Base-by-base conservation (phyloP, 2,888 invertebrate genomes). In the Lithophane leautieri region DNA sequence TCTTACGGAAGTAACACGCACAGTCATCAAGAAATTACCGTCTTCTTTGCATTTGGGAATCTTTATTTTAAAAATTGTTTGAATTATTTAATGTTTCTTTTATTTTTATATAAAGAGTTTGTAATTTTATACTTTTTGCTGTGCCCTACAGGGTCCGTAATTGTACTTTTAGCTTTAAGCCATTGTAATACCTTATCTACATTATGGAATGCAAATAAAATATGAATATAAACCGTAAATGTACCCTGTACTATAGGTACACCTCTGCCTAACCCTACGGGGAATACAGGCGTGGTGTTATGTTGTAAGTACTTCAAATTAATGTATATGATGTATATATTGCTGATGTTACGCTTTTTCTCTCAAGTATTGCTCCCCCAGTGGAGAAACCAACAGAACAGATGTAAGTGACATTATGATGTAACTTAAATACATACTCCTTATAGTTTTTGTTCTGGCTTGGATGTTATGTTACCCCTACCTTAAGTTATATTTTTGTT, bases 331-430 rank as follows among this genome's bases (percentile, higher is more conserved):
- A 25, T 54, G n/a, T 67, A 56, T 16, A 68, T 47, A 47, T 76
- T 58, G 81, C 76, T 75, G 69, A 79, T 73, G 16, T 69, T 66
- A 34, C n/a, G 52, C 69, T 81, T 89, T 89, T 86, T 90, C 86
- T 69, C 89, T 89, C 81, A 94, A 95, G 95, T 91, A 79, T 83
- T 84, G 79, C 92, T 88, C 84, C 81, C 74, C 72, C 89, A 80
- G 80, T 79, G 94, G 95, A 94, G 80, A 75, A 85, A 76, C 86
- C 84, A 80, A 91, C 94, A 76, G 92, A 94, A 71, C 25, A 0
- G 11, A 90, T 81, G 94, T 94, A 93, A 94, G 94, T 94, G 77
- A 28, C 63, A 50, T 68, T 25, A 65, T 69, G 52, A 42, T 82
- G 67, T 71, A 56, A 58, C 50, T 78, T 60, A 50, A 73, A 52